phyloP scores from a whole-genome alignment of 2,888 invertebrate genomes.

The Anarsia innoxiella region DNA sequence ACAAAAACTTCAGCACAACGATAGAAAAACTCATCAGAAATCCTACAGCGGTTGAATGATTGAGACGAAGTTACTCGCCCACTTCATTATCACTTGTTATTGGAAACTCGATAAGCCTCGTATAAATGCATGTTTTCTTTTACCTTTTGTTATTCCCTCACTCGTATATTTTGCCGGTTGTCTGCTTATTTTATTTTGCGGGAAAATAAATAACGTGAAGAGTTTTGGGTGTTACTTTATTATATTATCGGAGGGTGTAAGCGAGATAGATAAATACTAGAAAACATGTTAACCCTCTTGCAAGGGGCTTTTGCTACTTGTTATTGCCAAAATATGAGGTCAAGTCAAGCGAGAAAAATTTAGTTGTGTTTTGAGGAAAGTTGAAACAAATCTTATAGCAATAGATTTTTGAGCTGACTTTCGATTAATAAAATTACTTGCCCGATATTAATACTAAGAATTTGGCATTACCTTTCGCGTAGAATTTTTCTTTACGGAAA shows the following conservation, averaged over 20 bases:
- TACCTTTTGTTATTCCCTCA: constrained; percentile 19
- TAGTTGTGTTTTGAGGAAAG: no score
- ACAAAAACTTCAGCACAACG: neutral
- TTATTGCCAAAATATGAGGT: no score
- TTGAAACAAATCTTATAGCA: no score
- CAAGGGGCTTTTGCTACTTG: no score
- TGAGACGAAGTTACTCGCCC: constrained; percentile 14
- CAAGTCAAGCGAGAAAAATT: no score
- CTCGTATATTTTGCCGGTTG: constrained; percentile 24
- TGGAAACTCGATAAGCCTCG: constrained; percentile 47
- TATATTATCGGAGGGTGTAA: constrained; percentile 27
- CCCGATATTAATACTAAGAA: no score
- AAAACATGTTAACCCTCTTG: no score
- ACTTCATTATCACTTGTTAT: constrained; percentile 55
- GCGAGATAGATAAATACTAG: constrained; percentile 16
- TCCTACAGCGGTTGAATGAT: neutral
- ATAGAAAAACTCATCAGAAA: neutral
- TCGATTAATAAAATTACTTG: no score
- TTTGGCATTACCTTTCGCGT: no score
- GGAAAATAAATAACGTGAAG: constrained; percentile 35
- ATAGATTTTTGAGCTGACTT: no score
- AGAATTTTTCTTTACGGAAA: no score
- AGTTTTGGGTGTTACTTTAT: constrained; percentile 23
- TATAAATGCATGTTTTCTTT: constrained; percentile 32
- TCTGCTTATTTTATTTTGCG: constrained; percentile 34